Percentiles rank a stretch among this genome's conserved stretches.
Evolutionary conservation across 92 coral and sea anemone genomes (phyloP).

Genomic region (Parazoanthus darwini): DNA sequence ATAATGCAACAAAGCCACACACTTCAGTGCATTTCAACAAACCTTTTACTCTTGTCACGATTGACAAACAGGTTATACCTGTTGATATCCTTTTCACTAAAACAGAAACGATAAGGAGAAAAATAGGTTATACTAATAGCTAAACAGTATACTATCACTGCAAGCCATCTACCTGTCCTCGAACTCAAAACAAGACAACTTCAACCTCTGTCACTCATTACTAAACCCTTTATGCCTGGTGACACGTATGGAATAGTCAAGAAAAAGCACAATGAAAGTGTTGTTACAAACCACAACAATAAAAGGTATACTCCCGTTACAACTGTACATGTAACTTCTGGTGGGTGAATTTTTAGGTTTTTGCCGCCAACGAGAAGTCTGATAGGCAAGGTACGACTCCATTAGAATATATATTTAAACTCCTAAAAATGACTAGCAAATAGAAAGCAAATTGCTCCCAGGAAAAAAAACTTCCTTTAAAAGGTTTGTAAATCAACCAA

Average conservation of each 20-base stretch:
- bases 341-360: constrained; percentile 86
- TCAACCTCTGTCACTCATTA: no score
- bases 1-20: neutral
- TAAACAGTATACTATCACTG: neutral
- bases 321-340: constrained; percentile 83
- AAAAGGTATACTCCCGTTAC: constrained; percentile 75
- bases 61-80: constrained; percentile 1
- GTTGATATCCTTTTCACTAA: constrained; percentile 39
- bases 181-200: no score
- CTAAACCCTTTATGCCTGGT: no score
- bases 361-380: constrained; percentile 90
- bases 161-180: no score
- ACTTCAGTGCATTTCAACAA: neutral
- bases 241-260: no score
- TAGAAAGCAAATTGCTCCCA: neutral
- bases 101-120: neutral
- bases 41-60: constrained; percentile 25
- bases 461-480: neutral
- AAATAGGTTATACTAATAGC: neutral
- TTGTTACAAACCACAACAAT: neutral
- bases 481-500: neutral
- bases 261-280: no score
- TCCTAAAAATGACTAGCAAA: no score
- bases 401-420: neutral
- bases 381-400: constrained; percentile 28